These are phyloP conservation scores for Amblyteles armatorius DNA, from an alignment of 2,888 invertebrate genomes.

Conservation along the genomic window DNA sequence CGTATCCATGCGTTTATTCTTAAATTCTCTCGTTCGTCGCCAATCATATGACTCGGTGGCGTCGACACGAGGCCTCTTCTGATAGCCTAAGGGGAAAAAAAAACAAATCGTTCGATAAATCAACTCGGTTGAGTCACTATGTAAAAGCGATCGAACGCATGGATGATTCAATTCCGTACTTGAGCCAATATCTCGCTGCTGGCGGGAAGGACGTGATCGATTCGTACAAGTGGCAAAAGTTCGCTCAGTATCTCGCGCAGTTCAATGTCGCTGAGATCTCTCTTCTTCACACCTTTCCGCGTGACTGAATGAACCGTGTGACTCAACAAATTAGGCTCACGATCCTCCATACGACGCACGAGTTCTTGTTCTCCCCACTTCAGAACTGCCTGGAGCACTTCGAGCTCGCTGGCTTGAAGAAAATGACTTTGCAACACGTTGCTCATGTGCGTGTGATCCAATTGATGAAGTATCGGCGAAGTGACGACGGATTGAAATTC, in stretches of 20 bases:
- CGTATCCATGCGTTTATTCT: slow-evolving; percentile 93
- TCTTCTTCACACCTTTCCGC: slow-evolving; percentile 93
- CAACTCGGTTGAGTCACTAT: not conserved
- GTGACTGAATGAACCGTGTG: slow-evolving; percentile 97
- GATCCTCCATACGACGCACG: slow-evolving; percentile 92
- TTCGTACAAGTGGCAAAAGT: slow-evolving; percentile 93
- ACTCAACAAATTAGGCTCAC: slow-evolving; percentile 95
- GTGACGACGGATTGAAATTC: slow-evolving; percentile 94
- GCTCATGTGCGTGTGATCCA: slow-evolving; percentile 91
- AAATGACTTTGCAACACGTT: slow-evolving; percentile 92
- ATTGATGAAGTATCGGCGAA: slow-evolving; percentile 90
- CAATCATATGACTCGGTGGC: slow-evolving; percentile 94
- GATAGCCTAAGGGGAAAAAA: slow-evolving; percentile 83
- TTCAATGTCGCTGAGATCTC: slow-evolving; percentile 94
- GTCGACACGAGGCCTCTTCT: slow-evolving; percentile 92
- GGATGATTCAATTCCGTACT: slow-evolving; percentile 80
- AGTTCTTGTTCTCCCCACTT: slow-evolving; percentile 96
- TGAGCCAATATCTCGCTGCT: slow-evolving; percentile 92
- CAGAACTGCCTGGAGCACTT: slow-evolving; percentile 93
- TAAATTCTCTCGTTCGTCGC: slow-evolving; percentile 88
- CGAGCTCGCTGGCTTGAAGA: slow-evolving; percentile 94
- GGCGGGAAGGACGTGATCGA: slow-evolving; percentile 95
- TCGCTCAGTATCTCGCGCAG: slow-evolving; percentile 94
- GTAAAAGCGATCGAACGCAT: not conserved
- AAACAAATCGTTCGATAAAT: slow-evolving; percentile 10